phyloP scores from a whole-genome alignment of 35 echinoderm and acorn worm species.

The Anneissia japonica region DNA sequence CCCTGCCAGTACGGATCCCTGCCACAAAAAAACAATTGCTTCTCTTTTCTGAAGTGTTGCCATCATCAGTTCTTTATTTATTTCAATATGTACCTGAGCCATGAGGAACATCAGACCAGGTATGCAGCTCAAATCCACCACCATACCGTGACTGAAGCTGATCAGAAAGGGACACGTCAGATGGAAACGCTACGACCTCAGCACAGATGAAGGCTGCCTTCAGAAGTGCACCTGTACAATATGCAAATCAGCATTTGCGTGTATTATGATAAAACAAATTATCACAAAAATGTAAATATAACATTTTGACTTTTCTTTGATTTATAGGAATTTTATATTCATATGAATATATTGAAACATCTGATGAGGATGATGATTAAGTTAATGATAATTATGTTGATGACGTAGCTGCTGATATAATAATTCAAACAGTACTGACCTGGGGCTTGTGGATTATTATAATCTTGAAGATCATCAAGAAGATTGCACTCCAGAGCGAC shows the following conservation, averaged over 20 bases:
- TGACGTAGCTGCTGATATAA: too few species aligned
- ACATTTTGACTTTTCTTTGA: neutral
- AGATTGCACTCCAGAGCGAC: constrained; percentile 50
- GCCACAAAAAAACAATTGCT: too few species aligned
- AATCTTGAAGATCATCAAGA: constrained; percentile 64
- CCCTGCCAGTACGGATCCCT: too few species aligned
- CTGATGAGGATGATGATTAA: too few species aligned
- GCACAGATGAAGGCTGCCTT: constrained; percentile 93
- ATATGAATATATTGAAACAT: too few species aligned
- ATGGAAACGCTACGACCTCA: constrained; percentile 57
- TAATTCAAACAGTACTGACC: constrained; percentile 33
- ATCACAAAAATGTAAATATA: constrained; percentile 19
- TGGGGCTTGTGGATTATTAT: constrained; percentile 74
- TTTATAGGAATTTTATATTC: neutral
- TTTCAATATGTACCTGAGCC: constrained; percentile 91
- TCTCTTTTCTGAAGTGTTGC: too few species aligned
- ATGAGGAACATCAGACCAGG: constrained; percentile 85
- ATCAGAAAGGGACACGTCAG: constrained; percentile 47
- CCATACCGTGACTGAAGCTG: constrained; percentile 70
- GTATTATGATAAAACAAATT: neutral
- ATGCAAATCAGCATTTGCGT: neutral
- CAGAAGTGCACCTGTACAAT: constrained; percentile 41
- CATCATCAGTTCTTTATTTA: too few species aligned
- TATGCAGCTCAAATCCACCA: constrained; percentile 87
- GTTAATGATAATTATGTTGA: too few species aligned